phyloP scores from a whole-genome alignment of 2,113 vertebrate genomes.

The Oreochromis niloticus region DNA sequence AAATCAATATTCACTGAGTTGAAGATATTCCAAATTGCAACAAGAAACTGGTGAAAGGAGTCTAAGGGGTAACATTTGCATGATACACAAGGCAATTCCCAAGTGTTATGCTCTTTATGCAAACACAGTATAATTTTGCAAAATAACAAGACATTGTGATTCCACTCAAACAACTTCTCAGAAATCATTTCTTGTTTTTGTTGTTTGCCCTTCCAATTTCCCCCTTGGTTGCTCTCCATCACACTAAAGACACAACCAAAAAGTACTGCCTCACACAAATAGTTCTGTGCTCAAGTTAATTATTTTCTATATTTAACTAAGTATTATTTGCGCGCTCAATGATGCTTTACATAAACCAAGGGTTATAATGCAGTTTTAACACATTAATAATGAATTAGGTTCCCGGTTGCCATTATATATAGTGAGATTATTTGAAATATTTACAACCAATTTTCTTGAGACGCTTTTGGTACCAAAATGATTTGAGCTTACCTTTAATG shows the following conservation, averaged over 20 bases:
- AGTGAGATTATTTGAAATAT: neutral
- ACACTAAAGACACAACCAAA: slow-evolving; percentile 34
- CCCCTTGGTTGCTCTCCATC: slow-evolving; percentile 53
- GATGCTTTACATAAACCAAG: slow-evolving; percentile 6
- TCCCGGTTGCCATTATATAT: neutral
- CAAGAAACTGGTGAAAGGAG: neutral
- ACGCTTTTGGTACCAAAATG: neutral
- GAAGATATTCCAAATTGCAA: slow-evolving; percentile 8
- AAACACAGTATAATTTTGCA: slow-evolving; percentile 46
- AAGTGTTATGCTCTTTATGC: slow-evolving; percentile 49
- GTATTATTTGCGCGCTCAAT: slow-evolving; percentile 31
- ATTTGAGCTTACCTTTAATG: neutral
- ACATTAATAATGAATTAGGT: neutral
- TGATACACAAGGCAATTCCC: slow-evolving; percentile 40
- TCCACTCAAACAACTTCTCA: slow-evolving; percentile 47
- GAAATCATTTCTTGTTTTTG: slow-evolving; percentile 54
- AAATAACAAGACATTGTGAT: slow-evolving; percentile 60
- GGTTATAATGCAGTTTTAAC: neutral
- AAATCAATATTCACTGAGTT: slow-evolving; percentile 27
- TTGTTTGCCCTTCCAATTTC: slow-evolving; percentile 62
- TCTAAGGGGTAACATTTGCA: slow-evolving; percentile 40
- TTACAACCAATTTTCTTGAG: neutral
- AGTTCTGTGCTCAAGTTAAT: slow-evolving; percentile 37
- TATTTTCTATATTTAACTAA: slow-evolving; percentile 53
- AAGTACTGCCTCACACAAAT: slow-evolving; percentile 33